Evolutionary conservation across 2,113 vertebrate genomes (phyloP).

Genomic region (Muntiacus reevesi): DNA sequence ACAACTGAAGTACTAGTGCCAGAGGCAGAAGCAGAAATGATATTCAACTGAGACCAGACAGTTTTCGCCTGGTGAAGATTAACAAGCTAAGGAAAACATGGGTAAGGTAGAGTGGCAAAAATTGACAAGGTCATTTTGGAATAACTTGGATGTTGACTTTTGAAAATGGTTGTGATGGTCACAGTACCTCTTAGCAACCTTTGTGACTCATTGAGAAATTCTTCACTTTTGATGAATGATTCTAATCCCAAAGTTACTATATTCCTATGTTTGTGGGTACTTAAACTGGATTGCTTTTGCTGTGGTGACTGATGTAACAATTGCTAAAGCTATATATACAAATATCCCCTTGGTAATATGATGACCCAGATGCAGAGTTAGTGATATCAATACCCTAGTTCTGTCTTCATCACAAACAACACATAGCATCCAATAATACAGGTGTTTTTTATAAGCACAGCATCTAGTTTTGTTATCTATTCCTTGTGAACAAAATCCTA

Average conservation of each 20-base stretch:
- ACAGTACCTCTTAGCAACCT: background rate
- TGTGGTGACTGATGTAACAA: background rate
- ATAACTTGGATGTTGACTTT: background rate
- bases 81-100: background rate
- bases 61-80: background rate
- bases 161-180: background rate
- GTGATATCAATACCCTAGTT: background rate
- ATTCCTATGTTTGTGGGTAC: background rate
- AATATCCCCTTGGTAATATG: background rate
- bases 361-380: background rate
- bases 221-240: background rate
- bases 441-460: background rate
- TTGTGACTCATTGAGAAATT: background rate
- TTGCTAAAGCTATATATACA: background rate
- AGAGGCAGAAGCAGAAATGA: background rate
- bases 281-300: background rate
- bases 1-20: accelerated
- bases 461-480: background rate
- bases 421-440: background rate
- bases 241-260: background rate
- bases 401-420: background rate
- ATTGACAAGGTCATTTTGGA: background rate
- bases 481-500: background rate
- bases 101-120: background rate
- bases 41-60: background rate